These are phyloP conservation scores for Orthonyx spaldingii DNA, from an alignment of 2,113 vertebrate genomes.

Conservation along the genomic window DNA sequence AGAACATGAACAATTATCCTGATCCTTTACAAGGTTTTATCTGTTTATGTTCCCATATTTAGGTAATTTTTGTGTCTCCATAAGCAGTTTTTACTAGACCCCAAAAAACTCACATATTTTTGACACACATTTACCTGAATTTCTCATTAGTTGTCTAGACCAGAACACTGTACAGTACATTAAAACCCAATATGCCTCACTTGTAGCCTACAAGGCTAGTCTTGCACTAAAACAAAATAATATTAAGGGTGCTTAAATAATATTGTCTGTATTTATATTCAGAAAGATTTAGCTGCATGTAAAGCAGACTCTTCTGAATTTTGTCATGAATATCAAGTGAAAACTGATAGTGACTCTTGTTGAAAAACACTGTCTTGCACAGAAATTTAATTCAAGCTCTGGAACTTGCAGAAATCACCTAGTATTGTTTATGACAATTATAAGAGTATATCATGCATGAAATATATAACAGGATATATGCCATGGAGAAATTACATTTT, in stretches of 20 bases:
- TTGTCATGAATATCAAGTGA: not conserved
- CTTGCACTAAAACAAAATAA: not conserved
- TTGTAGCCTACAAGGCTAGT: not conserved
- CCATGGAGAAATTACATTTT: not conserved
- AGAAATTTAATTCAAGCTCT: not conserved
- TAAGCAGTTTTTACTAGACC: not conserved
- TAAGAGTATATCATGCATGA: not conserved
- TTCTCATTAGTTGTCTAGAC: not conserved
- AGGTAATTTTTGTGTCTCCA: not conserved
- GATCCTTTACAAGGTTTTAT: not conserved
- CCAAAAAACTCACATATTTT: not conserved
- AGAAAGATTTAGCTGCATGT: not conserved
- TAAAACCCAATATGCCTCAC: not conserved
- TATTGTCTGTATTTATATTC: not conserved
- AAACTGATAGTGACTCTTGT: not conserved
- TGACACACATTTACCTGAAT: not conserved
- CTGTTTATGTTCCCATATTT: not conserved
- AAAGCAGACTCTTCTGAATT: not conserved
- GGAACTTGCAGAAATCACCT: not conserved
- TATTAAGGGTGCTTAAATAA: not conserved
- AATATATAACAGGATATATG: not conserved
- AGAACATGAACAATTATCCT: not conserved
- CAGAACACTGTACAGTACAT: not conserved
- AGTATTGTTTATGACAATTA: not conserved
- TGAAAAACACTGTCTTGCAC: not conserved